Percentiles rank a stretch among this genome's conserved stretches.
Conservation (phyloP, 2,113 vertebrate genomes). For the Drymodes brunneopygia region DNA sequence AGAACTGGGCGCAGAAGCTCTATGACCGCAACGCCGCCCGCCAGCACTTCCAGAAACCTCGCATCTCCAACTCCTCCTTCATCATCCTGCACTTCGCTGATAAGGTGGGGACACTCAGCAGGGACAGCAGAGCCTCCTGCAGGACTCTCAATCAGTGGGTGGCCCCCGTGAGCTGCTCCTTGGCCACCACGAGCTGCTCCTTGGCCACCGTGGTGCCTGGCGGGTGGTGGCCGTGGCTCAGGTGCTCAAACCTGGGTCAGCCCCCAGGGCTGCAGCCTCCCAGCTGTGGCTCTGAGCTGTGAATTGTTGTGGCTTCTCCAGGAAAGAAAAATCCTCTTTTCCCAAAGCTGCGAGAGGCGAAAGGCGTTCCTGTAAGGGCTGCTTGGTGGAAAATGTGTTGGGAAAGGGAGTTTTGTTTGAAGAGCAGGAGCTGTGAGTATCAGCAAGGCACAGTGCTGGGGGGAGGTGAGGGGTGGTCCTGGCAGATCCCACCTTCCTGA, state of each 20-base stretch:
- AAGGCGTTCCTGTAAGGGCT: not conserved
- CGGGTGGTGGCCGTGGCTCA: rapidly evolving
- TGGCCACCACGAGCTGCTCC: rapidly evolving
- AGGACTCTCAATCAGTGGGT: rapidly evolving
- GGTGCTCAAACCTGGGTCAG: not conserved
- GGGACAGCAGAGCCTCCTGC: rapidly evolving
- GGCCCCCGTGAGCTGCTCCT: rapidly evolving
- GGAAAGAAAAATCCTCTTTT: not conserved
- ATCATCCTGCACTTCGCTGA: constrained; percentile 10
- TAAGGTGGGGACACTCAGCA: not conserved
- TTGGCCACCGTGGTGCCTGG: not conserved
- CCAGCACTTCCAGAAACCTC: constrained; percentile 48
- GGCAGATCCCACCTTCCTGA: not conserved
- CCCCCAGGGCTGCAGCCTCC: not conserved
- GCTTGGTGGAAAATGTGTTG: not conserved
- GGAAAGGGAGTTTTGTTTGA: not conserved
- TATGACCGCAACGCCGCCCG: not conserved
- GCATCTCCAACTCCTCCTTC: constrained; percentile 50
- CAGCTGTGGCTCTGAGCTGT: not conserved
- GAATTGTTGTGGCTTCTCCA: not conserved
- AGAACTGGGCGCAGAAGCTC: constrained; percentile 30
- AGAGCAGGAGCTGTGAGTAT: not conserved
- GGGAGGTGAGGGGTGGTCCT: not conserved
- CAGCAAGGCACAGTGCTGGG: rapidly evolving
- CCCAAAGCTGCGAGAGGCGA: rapidly evolving